Conservation (phyloP, 2,888 invertebrate genomes). For the Steromphala cineraria region DNA sequence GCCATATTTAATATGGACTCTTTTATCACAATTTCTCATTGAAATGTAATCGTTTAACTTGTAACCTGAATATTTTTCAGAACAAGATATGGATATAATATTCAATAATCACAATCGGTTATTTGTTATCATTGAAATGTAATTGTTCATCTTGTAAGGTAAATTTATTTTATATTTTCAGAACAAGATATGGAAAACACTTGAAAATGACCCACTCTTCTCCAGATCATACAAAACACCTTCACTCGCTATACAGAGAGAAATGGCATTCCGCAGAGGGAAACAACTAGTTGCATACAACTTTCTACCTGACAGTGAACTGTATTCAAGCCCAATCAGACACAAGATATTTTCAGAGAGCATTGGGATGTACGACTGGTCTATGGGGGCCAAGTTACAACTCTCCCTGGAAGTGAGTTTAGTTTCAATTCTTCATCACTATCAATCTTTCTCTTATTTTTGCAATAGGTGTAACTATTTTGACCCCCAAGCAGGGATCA, state of each 20-base stretch:
- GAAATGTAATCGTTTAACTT: too few relatives aligned
- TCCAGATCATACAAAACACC: slow-evolving; percentile 81
- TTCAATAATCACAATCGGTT: too few relatives aligned
- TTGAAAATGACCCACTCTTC: slow-evolving; percentile 88
- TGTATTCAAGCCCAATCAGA: slow-evolving; percentile 70
- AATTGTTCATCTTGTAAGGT: neutral
- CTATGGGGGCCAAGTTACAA: slow-evolving; percentile 70
- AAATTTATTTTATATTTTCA: slow-evolving; percentile 73
- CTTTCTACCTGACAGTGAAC: slow-evolving; percentile 80
- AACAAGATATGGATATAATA: too few relatives aligned
- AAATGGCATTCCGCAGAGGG: slow-evolving; percentile 69
- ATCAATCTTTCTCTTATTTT: too few relatives aligned
- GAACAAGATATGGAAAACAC: slow-evolving; percentile 86
- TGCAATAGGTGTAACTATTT: too few relatives aligned
- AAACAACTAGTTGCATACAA: slow-evolving; percentile 82
- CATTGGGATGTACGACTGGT: slow-evolving; percentile 75
- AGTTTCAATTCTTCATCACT: too few relatives aligned
- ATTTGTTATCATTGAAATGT: neutral
- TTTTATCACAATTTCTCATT: too few relatives aligned
- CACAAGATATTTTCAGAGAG: slow-evolving; percentile 67
- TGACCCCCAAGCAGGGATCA: too few relatives aligned
- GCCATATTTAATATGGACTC: too few relatives aligned
- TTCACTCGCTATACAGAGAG: slow-evolving; percentile 82
- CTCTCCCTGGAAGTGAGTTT: slow-evolving; percentile 66
- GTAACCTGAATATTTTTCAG: too few relatives aligned